Evolutionary conservation across 2,888 invertebrate genomes (phyloP).

Genomic region (Ganaspis brasiliensis): DNA sequence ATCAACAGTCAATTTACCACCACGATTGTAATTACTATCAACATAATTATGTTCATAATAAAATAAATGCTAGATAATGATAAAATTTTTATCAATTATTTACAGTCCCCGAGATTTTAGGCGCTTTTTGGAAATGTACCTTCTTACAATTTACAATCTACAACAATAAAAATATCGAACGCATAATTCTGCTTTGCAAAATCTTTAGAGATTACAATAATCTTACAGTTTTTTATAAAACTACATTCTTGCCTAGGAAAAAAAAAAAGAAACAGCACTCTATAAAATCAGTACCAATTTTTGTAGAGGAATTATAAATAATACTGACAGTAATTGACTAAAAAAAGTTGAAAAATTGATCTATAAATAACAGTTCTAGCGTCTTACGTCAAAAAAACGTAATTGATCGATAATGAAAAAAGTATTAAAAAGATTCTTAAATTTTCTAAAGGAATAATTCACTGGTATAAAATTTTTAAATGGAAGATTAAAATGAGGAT

Average conservation of each 20-base stretch:
- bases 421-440: slow-evolving; percentile 15
- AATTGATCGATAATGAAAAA: not conserved
- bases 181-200: slow-evolving; percentile 5
- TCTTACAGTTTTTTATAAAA: slow-evolving; percentile 38
- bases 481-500: slow-evolving; percentile 3
- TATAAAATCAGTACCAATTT: slow-evolving; percentile 41
- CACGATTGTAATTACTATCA: slow-evolving; percentile 37
- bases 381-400: slow-evolving; percentile 25
- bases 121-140: slow-evolving; percentile 70
- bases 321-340: slow-evolving; percentile 50
- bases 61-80: slow-evolving; percentile 80
- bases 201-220: slow-evolving; percentile 10
- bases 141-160: slow-evolving; percentile 34
- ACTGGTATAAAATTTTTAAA: slow-evolving; percentile 17
- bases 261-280: slow-evolving; percentile 47
- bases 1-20: slow-evolving; percentile 62
- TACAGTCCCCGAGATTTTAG: slow-evolving; percentile 62
- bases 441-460: slow-evolving; percentile 6
- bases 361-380: slow-evolving; percentile 45
- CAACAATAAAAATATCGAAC: slow-evolving; percentile 35
- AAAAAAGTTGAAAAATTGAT: slow-evolving; percentile 49
- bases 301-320: slow-evolving; percentile 49
- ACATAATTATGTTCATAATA: slow-evolving; percentile 77
- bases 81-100: slow-evolving; percentile 70
- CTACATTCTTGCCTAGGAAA: slow-evolving; percentile 21